Base-by-base conservation (phyloP, 1,140 invertebrate species). In the Macrotrachela quadricornifera region DNA sequence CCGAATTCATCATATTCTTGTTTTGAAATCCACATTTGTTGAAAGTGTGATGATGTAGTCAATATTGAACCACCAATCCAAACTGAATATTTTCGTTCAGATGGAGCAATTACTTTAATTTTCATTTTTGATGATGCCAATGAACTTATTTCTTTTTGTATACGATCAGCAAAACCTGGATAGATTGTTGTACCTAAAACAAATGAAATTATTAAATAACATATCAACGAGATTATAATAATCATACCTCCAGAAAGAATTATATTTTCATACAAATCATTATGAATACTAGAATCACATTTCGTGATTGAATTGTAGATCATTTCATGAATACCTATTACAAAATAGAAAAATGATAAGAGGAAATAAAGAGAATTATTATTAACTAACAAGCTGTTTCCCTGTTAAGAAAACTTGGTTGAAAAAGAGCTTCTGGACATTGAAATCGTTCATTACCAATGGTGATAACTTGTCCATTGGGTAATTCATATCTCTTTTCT, bases 401-500 rank as follows among this genome's bases (percentile, higher is more conserved):
- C 45, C 39, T 46, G 2, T 43, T 42, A 4, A 56, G 11, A 38
- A 52, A 43, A n/a, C 30, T 46, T 15, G 51, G 51, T 71, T 88
- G 85, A 82, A 90, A 91, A 55, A 91, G 78, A 59, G 85, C 85
- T 68, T 91, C 86, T 39, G 86, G 86, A 73, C 84, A 90, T 75
- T 86, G 81, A 83, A 92, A 88, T 66, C 86, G 76, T 70, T 88
- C 84, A 69, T 86, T 87, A 60, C 84, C 85, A 66, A 86, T 86
- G 71, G 83, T 87, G 73, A 88, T 87, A 59, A 90, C 84, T 70
- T 88, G 84, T 61, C 85, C 86, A 69, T 90, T 84, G 60, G 85
- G 85, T 64, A 88, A 75, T 71, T 91, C 86, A 66, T 90, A 91
- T 10, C 79, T 83, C 75, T 88, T 88, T 47, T 53, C 51, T 88